phyloP scores from a whole-genome alignment of 2,888 invertebrate genomes.

The Dusona sp. region DNA sequence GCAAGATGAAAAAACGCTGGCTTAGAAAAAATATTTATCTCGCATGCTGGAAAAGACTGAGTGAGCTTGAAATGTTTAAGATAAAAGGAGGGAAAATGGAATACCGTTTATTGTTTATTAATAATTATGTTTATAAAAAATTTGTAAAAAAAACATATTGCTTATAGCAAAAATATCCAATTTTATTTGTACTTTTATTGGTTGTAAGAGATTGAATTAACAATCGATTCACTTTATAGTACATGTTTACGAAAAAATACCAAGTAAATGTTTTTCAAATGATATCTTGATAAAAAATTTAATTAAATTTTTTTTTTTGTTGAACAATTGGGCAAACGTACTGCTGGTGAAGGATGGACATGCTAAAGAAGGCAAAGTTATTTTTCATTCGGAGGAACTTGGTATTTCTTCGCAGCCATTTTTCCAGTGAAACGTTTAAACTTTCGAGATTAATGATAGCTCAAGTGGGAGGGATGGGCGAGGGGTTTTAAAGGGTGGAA shows the following conservation, averaged over 20 bases:
- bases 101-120: neutral
- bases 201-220: neutral
- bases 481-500: neutral
- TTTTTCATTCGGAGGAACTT: slow-evolving; percentile 41
- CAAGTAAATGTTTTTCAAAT: neutral
- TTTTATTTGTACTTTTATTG: neutral
- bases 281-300: neutral
- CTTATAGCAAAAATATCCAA: neutral
- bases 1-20: slow-evolving; percentile 3
- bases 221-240: neutral
- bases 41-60: slow-evolving; percentile 12
- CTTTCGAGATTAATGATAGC: slow-evolving; percentile 56
- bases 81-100: neutral
- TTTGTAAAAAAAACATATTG: neutral
- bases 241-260: neutral
- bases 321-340: neutral
- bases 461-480: neutral
- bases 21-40: slow-evolving; percentile 20
- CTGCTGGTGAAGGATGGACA: slow-evolving; percentile 3
- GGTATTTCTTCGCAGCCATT: slow-evolving; percentile 7
- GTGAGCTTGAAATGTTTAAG: neutral
- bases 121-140: neutral
- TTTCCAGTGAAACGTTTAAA: slow-evolving; percentile 46
- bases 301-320: neutral
- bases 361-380: slow-evolving; percentile 30